Conservation (phyloP, 2,888 invertebrate species). For the Cartodere bifasciata region DNA sequence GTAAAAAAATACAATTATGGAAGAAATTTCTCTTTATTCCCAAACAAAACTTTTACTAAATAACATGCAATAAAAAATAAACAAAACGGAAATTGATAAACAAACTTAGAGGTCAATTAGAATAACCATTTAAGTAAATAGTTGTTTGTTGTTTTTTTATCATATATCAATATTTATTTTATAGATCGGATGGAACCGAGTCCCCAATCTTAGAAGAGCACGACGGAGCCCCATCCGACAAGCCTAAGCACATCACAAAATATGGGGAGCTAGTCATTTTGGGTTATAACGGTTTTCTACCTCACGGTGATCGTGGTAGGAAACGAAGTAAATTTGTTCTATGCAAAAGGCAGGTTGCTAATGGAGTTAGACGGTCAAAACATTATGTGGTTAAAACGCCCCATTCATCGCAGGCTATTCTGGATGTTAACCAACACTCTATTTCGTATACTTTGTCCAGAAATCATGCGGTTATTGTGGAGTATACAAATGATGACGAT, state of each 20-base stretch:
- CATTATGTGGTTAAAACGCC: constrained; percentile 95
- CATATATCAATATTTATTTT: constrained; percentile 19
- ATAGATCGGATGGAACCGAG: constrained; percentile 52
- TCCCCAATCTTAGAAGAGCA: constrained; percentile 66
- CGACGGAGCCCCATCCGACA: constrained; percentile 62
- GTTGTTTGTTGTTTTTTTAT: not conserved
- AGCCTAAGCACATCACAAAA: constrained; percentile 66
- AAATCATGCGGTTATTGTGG: constrained; percentile 95
- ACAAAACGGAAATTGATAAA: not conserved
- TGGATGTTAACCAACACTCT: constrained; percentile 87
- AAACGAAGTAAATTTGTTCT: constrained; percentile 90
- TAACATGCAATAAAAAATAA: no score
- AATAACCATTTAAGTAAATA: not conserved
- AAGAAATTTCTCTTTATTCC: no score
- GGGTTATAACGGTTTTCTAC: constrained; percentile 86
- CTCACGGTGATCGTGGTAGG: constrained; percentile 86
- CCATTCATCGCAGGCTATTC: constrained; percentile 87
- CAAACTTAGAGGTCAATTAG: not conserved
- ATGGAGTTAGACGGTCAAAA: constrained; percentile 88
- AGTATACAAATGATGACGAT: constrained; percentile 88
- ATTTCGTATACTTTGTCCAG: constrained; percentile 94
- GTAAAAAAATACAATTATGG: no score
- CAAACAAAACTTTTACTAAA: no score
- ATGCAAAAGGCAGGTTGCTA: constrained; percentile 69
- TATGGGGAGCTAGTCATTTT: constrained; percentile 90